A percentile compares a stretch with the other conserved stretches of the same genome.
phyloP scores from a whole-genome alignment of 2,113 vertebrate genomes.

The Engystomops pustulosus region DNA sequence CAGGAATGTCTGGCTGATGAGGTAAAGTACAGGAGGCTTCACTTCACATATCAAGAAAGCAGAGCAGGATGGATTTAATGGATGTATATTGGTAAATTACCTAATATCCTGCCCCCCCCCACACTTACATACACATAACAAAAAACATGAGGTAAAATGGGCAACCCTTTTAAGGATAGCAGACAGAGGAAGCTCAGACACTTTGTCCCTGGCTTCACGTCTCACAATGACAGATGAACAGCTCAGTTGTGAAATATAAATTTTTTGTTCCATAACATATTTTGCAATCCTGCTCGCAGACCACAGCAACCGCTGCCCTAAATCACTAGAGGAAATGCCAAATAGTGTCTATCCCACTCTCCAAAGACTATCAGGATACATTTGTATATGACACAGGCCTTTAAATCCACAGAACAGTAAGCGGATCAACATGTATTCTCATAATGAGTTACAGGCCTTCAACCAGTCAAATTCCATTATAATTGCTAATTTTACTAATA shows the following conservation, averaged over 20 bases:
- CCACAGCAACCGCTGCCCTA: conserved; percentile 1
- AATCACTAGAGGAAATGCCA: conserved; percentile 20
- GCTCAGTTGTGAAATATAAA: conserved; percentile 34
- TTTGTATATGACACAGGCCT: background rate
- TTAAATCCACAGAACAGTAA: background rate
- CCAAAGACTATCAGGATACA: no score
- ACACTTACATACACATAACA: no score
- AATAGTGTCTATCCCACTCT: no score
- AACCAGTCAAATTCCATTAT: background rate
- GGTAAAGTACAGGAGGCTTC: no score
- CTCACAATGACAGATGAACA: background rate
- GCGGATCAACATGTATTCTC: background rate
- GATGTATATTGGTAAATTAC: no score
- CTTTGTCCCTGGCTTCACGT: background rate
- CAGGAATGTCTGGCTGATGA: no score
- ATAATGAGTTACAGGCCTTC: background rate
- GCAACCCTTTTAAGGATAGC: no score
- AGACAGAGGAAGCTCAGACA: background rate
- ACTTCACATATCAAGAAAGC: no score
- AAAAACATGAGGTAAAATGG: no score
- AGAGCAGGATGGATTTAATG: no score
- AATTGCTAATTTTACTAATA: background rate
- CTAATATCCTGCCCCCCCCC: no score
- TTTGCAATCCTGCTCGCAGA: conserved; percentile 16
- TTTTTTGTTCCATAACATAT: conserved; percentile 1